Conservation (phyloP, 2,113 vertebrate species). For the Diphyllodes magnificus region DNA sequence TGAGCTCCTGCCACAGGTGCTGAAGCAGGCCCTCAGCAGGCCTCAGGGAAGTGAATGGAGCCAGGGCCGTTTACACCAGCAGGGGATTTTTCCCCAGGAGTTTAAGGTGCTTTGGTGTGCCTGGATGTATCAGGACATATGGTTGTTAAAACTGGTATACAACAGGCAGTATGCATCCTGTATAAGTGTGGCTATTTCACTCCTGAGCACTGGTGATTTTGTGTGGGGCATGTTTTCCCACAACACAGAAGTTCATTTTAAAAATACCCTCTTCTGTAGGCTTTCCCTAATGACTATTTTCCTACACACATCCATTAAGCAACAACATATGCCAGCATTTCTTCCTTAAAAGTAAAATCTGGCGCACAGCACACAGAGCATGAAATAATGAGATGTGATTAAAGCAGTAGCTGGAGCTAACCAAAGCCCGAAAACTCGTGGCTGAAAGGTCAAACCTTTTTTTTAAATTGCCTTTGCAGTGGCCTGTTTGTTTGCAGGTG, state of each 20-base stretch:
- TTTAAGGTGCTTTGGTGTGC: neutral
- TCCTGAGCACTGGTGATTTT: neutral
- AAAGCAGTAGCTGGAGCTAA: neutral
- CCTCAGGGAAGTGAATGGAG: neutral
- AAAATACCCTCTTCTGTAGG: constrained; percentile 24
- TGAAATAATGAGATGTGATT: neutral
- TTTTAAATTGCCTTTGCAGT: neutral
- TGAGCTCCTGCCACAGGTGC: neutral
- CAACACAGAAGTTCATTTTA: constrained; percentile 31
- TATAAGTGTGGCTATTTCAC: neutral
- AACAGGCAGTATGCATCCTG: neutral
- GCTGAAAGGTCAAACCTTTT: constrained; percentile 13
- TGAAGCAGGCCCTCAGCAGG: neutral
- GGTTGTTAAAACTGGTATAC: neutral
- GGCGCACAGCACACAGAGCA: neutral
- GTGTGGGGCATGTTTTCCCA: constrained; percentile 25
- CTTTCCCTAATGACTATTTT: neutral
- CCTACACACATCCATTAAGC: neutral
- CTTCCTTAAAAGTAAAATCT: constrained; percentile 35
- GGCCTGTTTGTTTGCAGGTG: neutral
- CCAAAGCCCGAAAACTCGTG: neutral
- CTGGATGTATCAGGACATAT: neutral
- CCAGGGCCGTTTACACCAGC: neutral
- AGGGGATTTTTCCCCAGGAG: neutral
- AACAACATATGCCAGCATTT: neutral